Conservation (phyloP, 2,113 vertebrate species). For the Dendrocopos noguchii region DNA sequence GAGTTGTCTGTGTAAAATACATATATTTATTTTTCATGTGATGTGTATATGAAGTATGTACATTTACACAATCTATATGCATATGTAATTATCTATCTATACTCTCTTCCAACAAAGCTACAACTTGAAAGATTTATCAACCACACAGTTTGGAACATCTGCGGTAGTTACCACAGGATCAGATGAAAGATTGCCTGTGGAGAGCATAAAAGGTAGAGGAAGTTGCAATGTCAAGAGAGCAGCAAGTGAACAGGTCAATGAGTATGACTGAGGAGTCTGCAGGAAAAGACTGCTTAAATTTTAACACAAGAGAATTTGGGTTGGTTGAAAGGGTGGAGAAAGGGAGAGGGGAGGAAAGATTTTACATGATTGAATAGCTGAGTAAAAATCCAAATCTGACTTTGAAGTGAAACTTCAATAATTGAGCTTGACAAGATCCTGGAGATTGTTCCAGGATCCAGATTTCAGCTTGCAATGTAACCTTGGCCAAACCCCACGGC, state of each 20-base stretch:
- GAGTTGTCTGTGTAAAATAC: neutral
- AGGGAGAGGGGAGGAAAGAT: neutral
- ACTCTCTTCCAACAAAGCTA: neutral
- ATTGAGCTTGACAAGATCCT: neutral
- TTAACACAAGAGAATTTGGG: neutral
- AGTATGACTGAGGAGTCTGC: neutral
- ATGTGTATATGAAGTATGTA: neutral
- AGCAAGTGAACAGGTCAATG: neutral
- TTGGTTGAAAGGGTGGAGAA: neutral
- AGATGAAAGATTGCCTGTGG: neutral
- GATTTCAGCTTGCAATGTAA: constrained; percentile 3
- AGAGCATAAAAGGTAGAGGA: neutral
- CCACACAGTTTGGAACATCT: neutral
- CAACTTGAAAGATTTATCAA: neutral
- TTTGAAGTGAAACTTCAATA: neutral
- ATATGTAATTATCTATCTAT: too few relatives aligned
- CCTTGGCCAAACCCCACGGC: neutral
- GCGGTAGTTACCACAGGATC: neutral
- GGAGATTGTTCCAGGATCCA: neutral
- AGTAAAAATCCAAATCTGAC: neutral
- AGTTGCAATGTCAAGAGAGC: neutral
- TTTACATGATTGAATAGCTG: neutral
- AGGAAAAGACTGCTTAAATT: neutral
- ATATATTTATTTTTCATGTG: neutral
- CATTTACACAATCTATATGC: too few relatives aligned